Evolutionary conservation across 2,888 invertebrate species (phyloP), one percentile per base, ranked within the genome.

Genomic region (Achlya flavicornis): DNA sequence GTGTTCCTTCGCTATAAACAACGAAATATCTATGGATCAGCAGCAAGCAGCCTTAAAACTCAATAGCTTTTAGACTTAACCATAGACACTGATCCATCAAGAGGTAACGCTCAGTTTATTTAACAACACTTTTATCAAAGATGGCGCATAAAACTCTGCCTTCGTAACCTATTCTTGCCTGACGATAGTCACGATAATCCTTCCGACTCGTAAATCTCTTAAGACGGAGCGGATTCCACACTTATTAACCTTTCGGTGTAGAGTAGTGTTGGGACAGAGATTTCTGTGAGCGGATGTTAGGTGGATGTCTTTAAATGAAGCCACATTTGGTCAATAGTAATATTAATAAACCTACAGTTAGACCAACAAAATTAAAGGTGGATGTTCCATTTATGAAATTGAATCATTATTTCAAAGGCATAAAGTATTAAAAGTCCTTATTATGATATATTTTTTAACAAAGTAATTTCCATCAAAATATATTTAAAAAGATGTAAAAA

Each of bases 201-300:
- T 64, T 69, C n/a, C 19, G 58, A 61, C 63, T 69, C 80, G 75
- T 84, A 82, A 81, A 80, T 85, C 73, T 77, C 71, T 26, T 26
- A 68, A 70, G 71, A 71, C 73, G 73, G 69, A 69, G 68, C 75
- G 77, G 64, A 78, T 82, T 78, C 83, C 80, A 74, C 78, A 76
- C 78, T 83, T 84, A 85, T 85, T 85, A 84, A 84, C 82, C 71
- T 69, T 64, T 63, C 62, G 62, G 61, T 66, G 62, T 64, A 61
- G 62, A 58, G 35, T 32, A 61, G 64, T 32, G 63, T 6, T 12
- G 53, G 64, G 64, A 68, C 19, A 33, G 46, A 4, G 62, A 14
- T 35, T 1, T 38, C 41, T 48, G 16, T 19, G 16, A 38, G 26
- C 61, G 33, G 35, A 35, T 59, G 3, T 35, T 35, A 33, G 14